Percentiles rank a stretch among this genome's conserved stretches.
Evolutionary conservation across 2,888 invertebrate species (phyloP).

Genomic region (Melanostoma mellinum): DNA sequence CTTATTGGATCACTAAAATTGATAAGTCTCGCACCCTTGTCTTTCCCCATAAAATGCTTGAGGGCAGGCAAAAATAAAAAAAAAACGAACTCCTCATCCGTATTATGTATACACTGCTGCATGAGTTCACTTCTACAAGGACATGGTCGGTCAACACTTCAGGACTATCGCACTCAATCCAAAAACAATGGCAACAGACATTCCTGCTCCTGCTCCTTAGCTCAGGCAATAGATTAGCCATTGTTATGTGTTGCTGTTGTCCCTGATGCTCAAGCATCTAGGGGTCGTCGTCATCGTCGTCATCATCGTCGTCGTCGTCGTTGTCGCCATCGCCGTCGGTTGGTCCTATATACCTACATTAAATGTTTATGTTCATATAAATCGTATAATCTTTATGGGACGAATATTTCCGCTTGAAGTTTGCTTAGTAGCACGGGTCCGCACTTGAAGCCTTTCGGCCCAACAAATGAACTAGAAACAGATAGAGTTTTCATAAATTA

Average conservation of each 20-base stretch:
- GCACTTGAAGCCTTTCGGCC: not conserved
- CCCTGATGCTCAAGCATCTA: conserved; percentile 14
- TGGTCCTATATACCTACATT: conserved; percentile 34
- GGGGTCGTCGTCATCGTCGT: too few species aligned
- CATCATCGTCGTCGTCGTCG: too few species aligned
- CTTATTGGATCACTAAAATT: conserved; percentile 71
- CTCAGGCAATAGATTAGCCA: conserved; percentile 65
- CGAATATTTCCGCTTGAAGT: conserved; percentile 46
- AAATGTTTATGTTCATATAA: conserved; percentile 71
- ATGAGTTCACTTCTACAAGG: conserved; percentile 15
- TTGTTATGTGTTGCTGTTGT: conserved; percentile 68
- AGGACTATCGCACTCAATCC: conserved; percentile 59
- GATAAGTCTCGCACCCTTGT: conserved; percentile 50
- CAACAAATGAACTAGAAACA: not conserved
- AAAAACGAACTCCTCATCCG: conserved; percentile 34
- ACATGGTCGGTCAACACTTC: conserved; percentile 67
- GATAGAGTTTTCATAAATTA: too few species aligned
- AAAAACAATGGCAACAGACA: conserved; percentile 65
- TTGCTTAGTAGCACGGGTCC: not conserved
- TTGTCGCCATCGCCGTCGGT: not conserved
- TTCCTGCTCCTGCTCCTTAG: conserved; percentile 44
- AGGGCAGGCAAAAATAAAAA: not conserved
- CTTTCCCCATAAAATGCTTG: not conserved
- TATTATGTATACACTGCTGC: not conserved
- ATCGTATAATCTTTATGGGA: conserved; percentile 71